Percentiles rank a stretch among this genome's conserved stretches.
Conservation (phyloP, 2,113 vertebrate species). For the Dipodomys merriami region DNA sequence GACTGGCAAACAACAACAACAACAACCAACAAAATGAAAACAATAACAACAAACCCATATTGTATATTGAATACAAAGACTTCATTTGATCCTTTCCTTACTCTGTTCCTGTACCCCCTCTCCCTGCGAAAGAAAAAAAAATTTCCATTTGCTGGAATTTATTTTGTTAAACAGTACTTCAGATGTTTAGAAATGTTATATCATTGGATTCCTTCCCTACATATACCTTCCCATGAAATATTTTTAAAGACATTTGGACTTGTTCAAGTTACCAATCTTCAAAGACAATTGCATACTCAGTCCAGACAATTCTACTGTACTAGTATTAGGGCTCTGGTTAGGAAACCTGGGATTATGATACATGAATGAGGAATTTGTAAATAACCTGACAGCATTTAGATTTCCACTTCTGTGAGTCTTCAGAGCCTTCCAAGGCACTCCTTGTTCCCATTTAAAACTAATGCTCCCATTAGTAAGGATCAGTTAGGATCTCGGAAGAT, state of each 20-base stretch:
- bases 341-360: neutral
- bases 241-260: neutral
- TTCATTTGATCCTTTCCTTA: no score
- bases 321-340: neutral
- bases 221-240: no score
- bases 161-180: no score
- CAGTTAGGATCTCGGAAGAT: neutral
- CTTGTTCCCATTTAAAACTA: neutral
- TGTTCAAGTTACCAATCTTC: neutral
- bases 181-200: no score
- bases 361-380: neutral
- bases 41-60: no score
- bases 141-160: no score
- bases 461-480: neutral
- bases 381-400: neutral
- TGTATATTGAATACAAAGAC: no score
- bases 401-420: neutral
- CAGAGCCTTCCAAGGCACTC: neutral
- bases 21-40: no score
- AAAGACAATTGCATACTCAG: neutral
- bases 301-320: neutral
- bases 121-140: no score
- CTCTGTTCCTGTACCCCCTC: no score
- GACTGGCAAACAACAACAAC: no score
- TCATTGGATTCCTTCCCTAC: no score